Conservation (phyloP, 2,888 invertebrate genomes). For the Drosophila eohydei region DNA sequence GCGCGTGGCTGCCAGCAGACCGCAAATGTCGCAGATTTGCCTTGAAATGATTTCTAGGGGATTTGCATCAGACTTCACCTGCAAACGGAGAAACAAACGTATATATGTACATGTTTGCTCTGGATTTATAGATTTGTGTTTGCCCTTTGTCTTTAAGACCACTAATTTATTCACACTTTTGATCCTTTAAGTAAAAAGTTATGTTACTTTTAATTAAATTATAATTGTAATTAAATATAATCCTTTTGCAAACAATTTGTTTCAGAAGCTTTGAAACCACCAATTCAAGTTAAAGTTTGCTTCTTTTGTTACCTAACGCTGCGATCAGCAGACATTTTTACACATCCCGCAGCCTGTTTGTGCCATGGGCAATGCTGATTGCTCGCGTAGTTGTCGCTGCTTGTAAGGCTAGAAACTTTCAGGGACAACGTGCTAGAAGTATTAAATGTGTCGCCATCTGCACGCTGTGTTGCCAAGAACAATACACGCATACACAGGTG, state of each 20-base stretch:
- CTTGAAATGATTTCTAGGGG: slow-evolving; percentile 24
- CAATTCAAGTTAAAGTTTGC: slow-evolving; percentile 8
- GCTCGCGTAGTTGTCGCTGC: slow-evolving; percentile 8
- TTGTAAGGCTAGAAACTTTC: slow-evolving; percentile 29
- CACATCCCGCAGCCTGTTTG: neutral
- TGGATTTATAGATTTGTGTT: slow-evolving; percentile 24
- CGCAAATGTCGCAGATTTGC: slow-evolving; percentile 34
- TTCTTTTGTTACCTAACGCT: neutral
- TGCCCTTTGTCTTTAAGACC: neutral
- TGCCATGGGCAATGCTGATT: slow-evolving; percentile 6
- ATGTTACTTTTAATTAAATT: slow-evolving; percentile 10
- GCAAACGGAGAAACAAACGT: too few relatives aligned
- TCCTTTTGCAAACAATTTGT: neutral
- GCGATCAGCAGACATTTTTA: neutral
- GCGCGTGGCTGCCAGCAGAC: slow-evolving; percentile 35
- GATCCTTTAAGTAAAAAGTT: slow-evolving; percentile 2
- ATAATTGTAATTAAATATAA: slow-evolving; percentile 8
- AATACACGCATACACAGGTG: slow-evolving; percentile 10
- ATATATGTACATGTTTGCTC: slow-evolving; percentile 1
- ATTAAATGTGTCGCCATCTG: slow-evolving; percentile 11
- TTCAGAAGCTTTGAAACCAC: neutral
- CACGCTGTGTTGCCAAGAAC: neutral
- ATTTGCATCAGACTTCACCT: slow-evolving; percentile 14
- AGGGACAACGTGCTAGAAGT: neutral
- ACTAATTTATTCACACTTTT: slow-evolving; percentile 11